Evolutionary conservation across 1,140 invertebrate species (phyloP).

Genomic region (Drosophila bipectinata): DNA sequence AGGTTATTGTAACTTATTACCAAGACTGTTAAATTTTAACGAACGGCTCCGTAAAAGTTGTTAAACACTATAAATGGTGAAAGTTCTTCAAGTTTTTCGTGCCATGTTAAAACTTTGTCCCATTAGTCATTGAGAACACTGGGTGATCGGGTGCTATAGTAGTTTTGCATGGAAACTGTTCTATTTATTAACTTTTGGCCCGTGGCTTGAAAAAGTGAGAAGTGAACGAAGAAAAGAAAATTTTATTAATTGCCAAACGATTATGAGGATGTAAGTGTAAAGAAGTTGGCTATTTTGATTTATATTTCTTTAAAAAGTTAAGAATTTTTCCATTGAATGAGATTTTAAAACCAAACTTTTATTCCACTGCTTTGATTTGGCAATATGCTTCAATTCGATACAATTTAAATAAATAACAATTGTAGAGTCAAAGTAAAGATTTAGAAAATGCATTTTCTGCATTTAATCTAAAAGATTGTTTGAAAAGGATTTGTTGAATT

Average conservation of each 20-base stretch:
- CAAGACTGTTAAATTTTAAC: slow-evolving; percentile 17
- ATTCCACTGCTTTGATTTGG: not conserved
- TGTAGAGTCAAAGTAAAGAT: not conserved
- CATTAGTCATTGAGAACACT: slow-evolving; percentile 59
- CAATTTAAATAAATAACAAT: not conserved
- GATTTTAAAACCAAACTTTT: slow-evolving; percentile 17
- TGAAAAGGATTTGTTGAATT: slow-evolving; percentile 2
- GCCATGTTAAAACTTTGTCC: slow-evolving; percentile 47
- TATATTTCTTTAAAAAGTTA: slow-evolving; percentile 16
- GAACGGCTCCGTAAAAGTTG: slow-evolving; percentile 27
- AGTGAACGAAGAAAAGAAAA: not conserved
- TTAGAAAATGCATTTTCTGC: not conserved
- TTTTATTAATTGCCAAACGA: slow-evolving; percentile 46
- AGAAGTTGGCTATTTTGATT: slow-evolving; percentile 25
- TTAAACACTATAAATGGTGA: slow-evolving; percentile 54
- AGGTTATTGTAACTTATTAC: slow-evolving; percentile 44
- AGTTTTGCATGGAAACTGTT: slow-evolving; percentile 30
- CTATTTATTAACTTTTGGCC: slow-evolving; percentile 27
- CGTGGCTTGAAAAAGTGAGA: slow-evolving; percentile 1
- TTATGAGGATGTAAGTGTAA: slow-evolving; percentile 42
- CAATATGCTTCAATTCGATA: not conserved
- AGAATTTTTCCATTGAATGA: slow-evolving; percentile 1
- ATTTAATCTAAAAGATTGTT: not conserved
- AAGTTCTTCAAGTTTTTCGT: slow-evolving; percentile 42
- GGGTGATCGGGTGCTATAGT: slow-evolving; percentile 4